Conservation (phyloP, 2,113 vertebrate species). For the Onychorhynchus coronatus region DNA sequence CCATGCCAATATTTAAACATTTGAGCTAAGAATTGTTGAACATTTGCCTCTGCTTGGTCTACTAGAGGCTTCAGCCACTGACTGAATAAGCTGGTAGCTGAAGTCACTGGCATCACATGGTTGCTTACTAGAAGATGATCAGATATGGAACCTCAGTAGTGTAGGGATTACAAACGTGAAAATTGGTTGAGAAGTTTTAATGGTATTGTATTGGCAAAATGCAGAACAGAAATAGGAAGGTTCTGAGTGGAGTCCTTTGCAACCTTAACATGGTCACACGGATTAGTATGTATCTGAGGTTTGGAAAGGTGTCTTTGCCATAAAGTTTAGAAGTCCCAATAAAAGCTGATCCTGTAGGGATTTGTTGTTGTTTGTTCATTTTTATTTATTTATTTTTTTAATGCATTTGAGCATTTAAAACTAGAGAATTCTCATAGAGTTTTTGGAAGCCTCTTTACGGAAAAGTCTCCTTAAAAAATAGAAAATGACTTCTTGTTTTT, state of each 20-base stretch:
- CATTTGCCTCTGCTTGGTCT: neutral
- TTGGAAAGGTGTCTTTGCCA: neutral
- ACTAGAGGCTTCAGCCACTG: neutral
- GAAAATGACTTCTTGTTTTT: neutral
- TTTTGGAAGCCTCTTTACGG: neutral
- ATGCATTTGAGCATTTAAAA: neutral
- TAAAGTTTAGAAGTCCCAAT: neutral
- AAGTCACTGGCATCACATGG: neutral
- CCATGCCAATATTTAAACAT: neutral
- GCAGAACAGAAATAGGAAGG: neutral
- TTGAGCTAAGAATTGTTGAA: neutral
- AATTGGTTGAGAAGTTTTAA: neutral
- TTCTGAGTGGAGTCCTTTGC: neutral
- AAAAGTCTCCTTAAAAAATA: neutral
- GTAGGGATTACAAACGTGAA: neutral
- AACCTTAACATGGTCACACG: rapidly evolving
- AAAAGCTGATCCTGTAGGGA: neutral
- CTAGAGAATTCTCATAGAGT: neutral
- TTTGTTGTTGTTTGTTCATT: neutral
- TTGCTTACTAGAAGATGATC: neutral
- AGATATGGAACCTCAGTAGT: neutral
- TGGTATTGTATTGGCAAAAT: neutral
- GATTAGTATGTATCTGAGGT: neutral
- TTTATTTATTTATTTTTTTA: neutral
- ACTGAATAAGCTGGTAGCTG: neutral